Conservation (phyloP, 2,888 invertebrate genomes). For the Drosophila flavopinicola region DNA sequence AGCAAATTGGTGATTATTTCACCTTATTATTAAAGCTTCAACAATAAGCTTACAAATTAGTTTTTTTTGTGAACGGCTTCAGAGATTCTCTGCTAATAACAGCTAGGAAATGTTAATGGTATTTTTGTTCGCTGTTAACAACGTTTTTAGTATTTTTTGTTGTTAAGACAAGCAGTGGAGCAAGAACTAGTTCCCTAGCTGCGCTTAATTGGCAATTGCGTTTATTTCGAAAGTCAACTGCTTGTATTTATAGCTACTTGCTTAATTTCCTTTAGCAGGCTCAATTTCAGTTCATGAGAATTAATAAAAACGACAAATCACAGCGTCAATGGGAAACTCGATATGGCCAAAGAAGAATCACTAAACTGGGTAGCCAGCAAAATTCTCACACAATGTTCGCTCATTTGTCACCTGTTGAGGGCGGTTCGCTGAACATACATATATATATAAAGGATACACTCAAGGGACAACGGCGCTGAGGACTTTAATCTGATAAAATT, state of each 20-base stretch:
- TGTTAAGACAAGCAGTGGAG: not conserved
- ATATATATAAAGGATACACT: conserved; percentile 48
- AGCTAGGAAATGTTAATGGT: conserved; percentile 8
- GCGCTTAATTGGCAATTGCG: not conserved
- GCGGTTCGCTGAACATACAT: conserved; percentile 2
- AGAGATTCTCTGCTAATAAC: conserved; percentile 27
- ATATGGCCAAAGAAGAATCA: conserved; percentile 58
- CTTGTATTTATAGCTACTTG: conserved; percentile 4
- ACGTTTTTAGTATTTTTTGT: conserved; percentile 31
- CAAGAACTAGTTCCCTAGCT: conserved; percentile 26
- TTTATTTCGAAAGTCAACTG: conserved; percentile 16
- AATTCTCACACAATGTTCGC: conserved; percentile 72
- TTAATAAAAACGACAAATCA: conserved; percentile 69
- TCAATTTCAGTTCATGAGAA: conserved; percentile 76
- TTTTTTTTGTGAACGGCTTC: not conserved
- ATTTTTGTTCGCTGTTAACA: conserved; percentile 4
- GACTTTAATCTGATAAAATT: conserved; percentile 75
- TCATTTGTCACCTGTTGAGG: conserved; percentile 74
- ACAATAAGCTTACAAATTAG: not conserved
- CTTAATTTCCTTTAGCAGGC: conserved; percentile 24
- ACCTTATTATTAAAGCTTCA: not conserved
- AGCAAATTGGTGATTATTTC: too few species aligned
- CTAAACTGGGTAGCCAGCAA: conserved; percentile 46
- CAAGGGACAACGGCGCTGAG: conserved; percentile 45
- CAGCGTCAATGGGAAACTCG: conserved; percentile 71